phyloP scores from a whole-genome alignment of 1,140 invertebrate species.

The Magallana gigas region DNA sequence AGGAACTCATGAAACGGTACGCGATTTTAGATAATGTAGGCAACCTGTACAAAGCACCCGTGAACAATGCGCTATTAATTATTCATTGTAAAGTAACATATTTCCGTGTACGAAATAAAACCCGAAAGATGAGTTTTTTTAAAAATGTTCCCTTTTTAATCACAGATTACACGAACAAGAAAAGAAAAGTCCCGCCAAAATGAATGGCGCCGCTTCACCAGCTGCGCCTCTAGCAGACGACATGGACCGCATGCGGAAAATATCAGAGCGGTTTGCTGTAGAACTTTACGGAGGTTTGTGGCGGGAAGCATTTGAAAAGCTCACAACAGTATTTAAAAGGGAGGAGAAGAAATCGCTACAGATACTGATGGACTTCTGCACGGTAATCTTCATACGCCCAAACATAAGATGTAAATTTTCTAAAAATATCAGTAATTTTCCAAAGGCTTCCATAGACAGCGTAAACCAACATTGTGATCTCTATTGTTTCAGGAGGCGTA shows the following conservation, averaged over 20 bases:
- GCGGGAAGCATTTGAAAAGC: constrained; percentile 49
- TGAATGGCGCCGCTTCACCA: neutral
- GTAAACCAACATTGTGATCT: too few species aligned
- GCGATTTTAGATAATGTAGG: neutral
- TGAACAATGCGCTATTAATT: neutral
- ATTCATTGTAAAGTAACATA: neutral
- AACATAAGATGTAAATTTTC: too few species aligned
- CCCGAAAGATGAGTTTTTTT: neutral
- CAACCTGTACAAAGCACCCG: neutral
- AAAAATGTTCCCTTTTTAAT: neutral
- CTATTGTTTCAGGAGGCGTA: constrained; percentile 50
- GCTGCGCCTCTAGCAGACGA: neutral
- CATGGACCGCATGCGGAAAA: neutral
- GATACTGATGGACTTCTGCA: constrained; percentile 58
- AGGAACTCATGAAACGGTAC: constrained; percentile 42
- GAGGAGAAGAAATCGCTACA: constrained; percentile 56
- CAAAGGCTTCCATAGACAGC: too few species aligned
- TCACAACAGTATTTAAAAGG: constrained; percentile 49
- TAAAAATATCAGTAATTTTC: too few species aligned
- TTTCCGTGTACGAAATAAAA: too few species aligned
- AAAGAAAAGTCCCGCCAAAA: constrained; percentile 3
- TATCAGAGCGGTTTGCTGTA: constrained; percentile 48
- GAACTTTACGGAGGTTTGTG: constrained; percentile 47
- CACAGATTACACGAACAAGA: constrained; percentile 34
- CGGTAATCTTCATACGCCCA: constrained; percentile 23